Evolutionary conservation across 2,113 vertebrate genomes (phyloP).

Genomic region (Charina bottae): DNA sequence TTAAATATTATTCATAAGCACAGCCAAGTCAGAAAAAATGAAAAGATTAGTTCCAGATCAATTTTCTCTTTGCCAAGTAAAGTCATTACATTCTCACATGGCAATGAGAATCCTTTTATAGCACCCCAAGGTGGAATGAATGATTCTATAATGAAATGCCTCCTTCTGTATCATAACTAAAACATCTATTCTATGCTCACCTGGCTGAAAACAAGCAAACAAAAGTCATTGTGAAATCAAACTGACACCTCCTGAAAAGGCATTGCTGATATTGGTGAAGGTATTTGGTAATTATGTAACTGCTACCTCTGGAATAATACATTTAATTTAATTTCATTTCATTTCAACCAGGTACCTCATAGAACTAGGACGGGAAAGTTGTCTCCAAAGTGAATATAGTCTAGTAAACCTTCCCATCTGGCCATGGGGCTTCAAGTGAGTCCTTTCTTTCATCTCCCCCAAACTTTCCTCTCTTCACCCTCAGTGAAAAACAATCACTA

Average conservation of each 20-base stretch:
- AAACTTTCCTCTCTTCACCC: too few relatives aligned
- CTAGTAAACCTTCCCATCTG: too few relatives aligned
- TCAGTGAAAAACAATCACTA: too few relatives aligned
- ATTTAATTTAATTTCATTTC: not conserved
- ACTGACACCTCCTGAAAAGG: not conserved
- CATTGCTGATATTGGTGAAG: not conserved
- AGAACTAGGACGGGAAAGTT: not conserved
- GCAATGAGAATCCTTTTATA: not conserved
- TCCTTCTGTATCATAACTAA: not conserved
- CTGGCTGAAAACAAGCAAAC: not conserved
- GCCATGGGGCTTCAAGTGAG: too few relatives aligned
- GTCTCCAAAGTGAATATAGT: too few relatives aligned
- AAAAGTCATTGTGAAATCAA: not conserved
- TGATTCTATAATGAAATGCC: not conserved
- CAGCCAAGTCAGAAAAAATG: not conserved
- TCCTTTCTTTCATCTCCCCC: too few relatives aligned
- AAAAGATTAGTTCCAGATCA: not conserved
- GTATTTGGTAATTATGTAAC: not conserved
- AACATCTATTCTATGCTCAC: not conserved
- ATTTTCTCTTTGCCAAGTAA: not conserved
- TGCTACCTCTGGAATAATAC: not conserved
- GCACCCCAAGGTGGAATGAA: not conserved
- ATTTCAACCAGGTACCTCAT: not conserved
- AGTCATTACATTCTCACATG: constrained; percentile 26
- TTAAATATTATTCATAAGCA: not conserved